These are phyloP conservation scores for Nesospiza acunhae DNA, from an alignment of 2,113 vertebrate species.

Conservation along the genomic window DNA sequence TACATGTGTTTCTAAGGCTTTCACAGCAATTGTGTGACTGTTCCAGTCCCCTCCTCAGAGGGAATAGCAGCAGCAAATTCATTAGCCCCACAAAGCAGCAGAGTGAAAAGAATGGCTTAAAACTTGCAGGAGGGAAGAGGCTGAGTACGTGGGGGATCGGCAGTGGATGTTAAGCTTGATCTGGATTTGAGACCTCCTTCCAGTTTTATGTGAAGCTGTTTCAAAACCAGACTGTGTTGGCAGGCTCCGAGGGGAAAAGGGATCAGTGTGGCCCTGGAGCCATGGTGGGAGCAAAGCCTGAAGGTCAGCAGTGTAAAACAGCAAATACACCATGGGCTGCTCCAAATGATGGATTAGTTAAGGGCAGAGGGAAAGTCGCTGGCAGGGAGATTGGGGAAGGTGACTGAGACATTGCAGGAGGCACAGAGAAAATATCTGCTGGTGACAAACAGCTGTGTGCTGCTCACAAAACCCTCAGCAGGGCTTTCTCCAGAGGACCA, in stretches of 20 bases:
- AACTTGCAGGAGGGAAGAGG: constrained; percentile 5
- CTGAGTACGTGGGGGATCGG: not conserved
- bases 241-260: constrained; percentile 9
- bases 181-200: constrained; percentile 56
- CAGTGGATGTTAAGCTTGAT: not conserved
- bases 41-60: not conserved
- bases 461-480: not conserved
- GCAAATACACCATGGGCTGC: not conserved
- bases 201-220: constrained; percentile 6
- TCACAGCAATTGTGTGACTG: not conserved
- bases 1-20: constrained; percentile 43
- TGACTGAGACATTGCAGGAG: constrained; percentile 12
- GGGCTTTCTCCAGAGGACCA: not conserved
- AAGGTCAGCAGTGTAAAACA: not conserved
- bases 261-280: not conserved
- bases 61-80: constrained; percentile 34
- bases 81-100: constrained; percentile 34
- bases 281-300: not conserved
- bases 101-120: constrained; percentile 42
- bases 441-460: not conserved
- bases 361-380: constrained; percentile 1
- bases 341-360: constrained; percentile 11
- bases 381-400: not conserved
- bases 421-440: not conserved
- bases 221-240: not conserved